Evolutionary conservation across 2,113 vertebrate genomes (phyloP), one percentile per base, ranked within the genome.

Genomic region (Percina caprodes): DNA sequence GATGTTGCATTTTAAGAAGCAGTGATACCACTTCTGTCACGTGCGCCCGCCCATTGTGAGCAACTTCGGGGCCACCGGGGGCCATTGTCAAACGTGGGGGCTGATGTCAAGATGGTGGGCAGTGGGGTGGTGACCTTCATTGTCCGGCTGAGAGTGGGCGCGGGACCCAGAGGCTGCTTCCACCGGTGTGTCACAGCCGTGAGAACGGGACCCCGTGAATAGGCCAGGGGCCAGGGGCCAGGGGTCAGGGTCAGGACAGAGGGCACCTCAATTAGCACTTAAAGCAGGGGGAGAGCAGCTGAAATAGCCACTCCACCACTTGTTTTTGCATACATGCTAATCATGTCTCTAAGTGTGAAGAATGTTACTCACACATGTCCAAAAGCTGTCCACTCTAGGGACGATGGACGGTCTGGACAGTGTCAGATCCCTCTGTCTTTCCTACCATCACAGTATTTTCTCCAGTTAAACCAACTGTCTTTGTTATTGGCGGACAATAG

Each of bases 101-200:
- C 84, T 88, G 89, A 77, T 90, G 92, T 93, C 91, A 93, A 91
- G 91, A 89, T 86, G 91, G 89, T 87, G 82, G 84, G 84, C 89
- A 85, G 86, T 39, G 69, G 85, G 89, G 90, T 82, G 83, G 24
- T 86, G 88, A 92, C 92, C 93, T 84, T 55, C 63, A 89, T 91
- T 92, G 91, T 92, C 54, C 19, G 2, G n/a, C 35, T 1, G 46
- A 86, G 83, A 74, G 84, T 62, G 77, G 84, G 84, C 26, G 79
- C 69, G 55, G 81, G 74, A 70, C 69, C 85, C 33, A 26, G 83
- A 55, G 89, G 91, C 86, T 79, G 86, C 84, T 82, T 90, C 83
- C 85, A 92, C 88, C 12, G 81, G 84, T 86, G 91, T 77, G 74
- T 83, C 80, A 30, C 83, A 86, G 89, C 82, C 92, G 92, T 94